These are phyloP conservation scores for Octodonta nipae DNA, from an alignment of 2,888 invertebrate genomes.

Conservation along the genomic window DNA sequence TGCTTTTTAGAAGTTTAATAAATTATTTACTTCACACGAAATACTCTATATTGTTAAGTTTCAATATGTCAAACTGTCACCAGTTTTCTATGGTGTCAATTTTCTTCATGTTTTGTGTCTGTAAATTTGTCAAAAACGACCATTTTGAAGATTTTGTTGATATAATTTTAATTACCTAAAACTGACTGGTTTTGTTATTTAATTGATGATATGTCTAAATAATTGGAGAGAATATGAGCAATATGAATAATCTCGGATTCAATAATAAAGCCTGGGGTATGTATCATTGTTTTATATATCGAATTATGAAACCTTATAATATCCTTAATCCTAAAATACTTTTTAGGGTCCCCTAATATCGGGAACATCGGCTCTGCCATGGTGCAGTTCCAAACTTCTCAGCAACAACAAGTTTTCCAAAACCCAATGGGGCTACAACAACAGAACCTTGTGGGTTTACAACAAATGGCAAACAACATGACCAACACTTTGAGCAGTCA, in stretches of 20 bases:
- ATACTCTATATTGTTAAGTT: no score
- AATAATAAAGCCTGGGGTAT: slow-evolving; percentile 68
- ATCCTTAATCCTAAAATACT: slow-evolving; percentile 51
- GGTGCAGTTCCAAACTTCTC: slow-evolving; percentile 60
- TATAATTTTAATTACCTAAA: no score
- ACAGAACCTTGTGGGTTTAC: slow-evolving; percentile 45
- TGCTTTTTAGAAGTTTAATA: no score
- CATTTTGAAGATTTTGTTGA: no score
- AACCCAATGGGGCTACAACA: slow-evolving; percentile 54
- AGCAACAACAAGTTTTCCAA: slow-evolving; percentile 53
- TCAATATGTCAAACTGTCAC: no score
- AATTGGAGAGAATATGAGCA: background rate
- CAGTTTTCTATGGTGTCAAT: no score
- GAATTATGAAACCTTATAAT: slow-evolving; percentile 46
- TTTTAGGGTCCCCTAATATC: no score
- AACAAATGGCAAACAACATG: slow-evolving; percentile 41
- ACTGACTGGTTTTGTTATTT: no score
- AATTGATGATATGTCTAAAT: background rate
- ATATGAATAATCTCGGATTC: slow-evolving; percentile 40
- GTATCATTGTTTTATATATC: slow-evolving; percentile 38
- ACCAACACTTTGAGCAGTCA: slow-evolving; percentile 35
- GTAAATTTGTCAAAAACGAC: no score
- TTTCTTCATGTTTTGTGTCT: no score
- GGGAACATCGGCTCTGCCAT: slow-evolving; percentile 52
- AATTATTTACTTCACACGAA: no score